Conservation (phyloP, 2,888 invertebrate genomes). For the Sphinx pinastri region DNA sequence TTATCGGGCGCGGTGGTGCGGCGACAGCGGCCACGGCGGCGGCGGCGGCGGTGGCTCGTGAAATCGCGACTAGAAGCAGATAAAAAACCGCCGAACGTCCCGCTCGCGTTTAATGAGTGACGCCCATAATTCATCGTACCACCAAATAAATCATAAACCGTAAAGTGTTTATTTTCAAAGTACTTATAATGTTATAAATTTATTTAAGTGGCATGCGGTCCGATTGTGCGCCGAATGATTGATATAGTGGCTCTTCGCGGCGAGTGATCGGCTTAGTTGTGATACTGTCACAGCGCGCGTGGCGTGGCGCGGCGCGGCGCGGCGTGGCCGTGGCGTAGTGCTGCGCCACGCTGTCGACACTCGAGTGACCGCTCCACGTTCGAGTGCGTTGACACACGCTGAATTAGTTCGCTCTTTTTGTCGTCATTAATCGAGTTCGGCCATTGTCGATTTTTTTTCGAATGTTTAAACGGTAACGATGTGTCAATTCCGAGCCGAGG, state of each 20-base stretch:
- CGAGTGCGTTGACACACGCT: conserved; percentile 59
- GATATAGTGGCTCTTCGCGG: conserved; percentile 75
- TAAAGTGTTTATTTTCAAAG: conserved; percentile 82
- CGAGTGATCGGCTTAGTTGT: conserved; percentile 66
- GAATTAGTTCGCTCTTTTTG: conserved; percentile 66
- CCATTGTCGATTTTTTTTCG: conserved; percentile 45
- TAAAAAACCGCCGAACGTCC: conserved; percentile 63
- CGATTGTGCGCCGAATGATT: conserved; percentile 77
- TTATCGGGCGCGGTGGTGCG: conserved; percentile 65
- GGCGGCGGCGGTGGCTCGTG: conserved; percentile 68
- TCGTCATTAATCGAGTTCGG: conserved; percentile 52
- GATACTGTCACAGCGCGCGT: conserved; percentile 64
- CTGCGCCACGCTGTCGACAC: conserved; percentile 27
- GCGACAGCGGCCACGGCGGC: conserved; percentile 65
- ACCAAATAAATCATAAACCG: conserved; percentile 82
- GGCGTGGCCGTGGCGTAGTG: conserved; percentile 45
- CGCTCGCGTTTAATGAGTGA: conserved; percentile 70
- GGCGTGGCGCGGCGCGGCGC: conserved; percentile 46
- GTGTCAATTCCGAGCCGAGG: conserved; percentile 25
- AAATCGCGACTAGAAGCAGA: conserved; percentile 72
- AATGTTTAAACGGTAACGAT: conserved; percentile 27
- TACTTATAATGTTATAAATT: conserved; percentile 84
- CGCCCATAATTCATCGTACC: conserved; percentile 77
- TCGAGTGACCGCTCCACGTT: conserved; percentile 49
- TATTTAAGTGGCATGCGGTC: conserved; percentile 81